Evolutionary conservation across 1,140 invertebrate genomes (phyloP).

Genomic region (Drosophila leontia): DNA sequence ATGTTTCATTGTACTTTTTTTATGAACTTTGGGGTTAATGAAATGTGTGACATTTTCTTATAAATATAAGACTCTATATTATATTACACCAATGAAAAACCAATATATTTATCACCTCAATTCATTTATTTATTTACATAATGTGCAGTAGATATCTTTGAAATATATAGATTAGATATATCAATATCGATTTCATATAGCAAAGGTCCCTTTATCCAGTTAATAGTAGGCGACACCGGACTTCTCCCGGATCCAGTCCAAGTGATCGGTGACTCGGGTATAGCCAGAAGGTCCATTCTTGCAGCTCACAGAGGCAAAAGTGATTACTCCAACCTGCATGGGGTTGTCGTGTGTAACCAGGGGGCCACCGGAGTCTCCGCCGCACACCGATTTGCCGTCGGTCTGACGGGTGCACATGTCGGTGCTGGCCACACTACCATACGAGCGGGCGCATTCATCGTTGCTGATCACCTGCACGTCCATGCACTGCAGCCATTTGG

Average conservation of each 20-base stretch:
- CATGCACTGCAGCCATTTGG: slow-evolving; percentile 43
- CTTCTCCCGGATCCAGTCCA: slow-evolving; percentile 42
- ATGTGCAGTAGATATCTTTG: not conserved
- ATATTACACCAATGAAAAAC: not conserved
- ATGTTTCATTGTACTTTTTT: not conserved
- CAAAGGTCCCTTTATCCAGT: not conserved
- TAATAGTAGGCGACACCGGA: slow-evolving; percentile 50
- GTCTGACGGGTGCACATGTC: slow-evolving; percentile 32
- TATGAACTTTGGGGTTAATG: too few species aligned
- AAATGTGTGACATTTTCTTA: too few species aligned
- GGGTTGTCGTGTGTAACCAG: slow-evolving; percentile 44
- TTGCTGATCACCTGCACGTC: slow-evolving; percentile 43
- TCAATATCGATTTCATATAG: not conserved
- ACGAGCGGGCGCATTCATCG: slow-evolving; percentile 7
- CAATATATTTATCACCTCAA: not conserved
- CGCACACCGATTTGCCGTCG: slow-evolving; percentile 22
- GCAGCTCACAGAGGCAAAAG: slow-evolving; percentile 21
- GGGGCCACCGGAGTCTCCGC: slow-evolving; percentile 42
- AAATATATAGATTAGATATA: not conserved
- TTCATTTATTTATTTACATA: slow-evolving; percentile 2
- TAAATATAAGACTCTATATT: not conserved
- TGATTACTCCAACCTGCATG: slow-evolving; percentile 35
- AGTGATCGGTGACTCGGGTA: slow-evolving; percentile 35
- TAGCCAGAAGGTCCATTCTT: slow-evolving; percentile 27
- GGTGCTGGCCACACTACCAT: slow-evolving; percentile 11